Evolutionary conservation across 2,113 vertebrate genomes (phyloP).

Genomic region (Pyxicephalus adspersus): DNA sequence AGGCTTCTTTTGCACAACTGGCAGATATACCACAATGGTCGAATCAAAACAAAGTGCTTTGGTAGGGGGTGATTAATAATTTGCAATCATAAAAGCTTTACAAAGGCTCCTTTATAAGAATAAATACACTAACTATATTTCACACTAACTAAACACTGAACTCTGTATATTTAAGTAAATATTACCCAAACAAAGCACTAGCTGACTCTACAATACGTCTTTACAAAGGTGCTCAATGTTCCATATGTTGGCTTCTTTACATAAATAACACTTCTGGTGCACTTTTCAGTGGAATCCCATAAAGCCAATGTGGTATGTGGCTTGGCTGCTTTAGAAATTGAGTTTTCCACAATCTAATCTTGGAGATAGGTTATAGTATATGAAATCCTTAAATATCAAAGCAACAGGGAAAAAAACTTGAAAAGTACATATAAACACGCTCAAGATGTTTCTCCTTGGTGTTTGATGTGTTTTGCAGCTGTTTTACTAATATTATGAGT

Average conservation of each 20-base stretch:
- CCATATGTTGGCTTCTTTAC: not conserved
- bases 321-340: conserved; percentile 42
- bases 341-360: conserved; percentile 50
- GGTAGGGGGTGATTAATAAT: too few relatives aligned
- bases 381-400: conserved; percentile 52
- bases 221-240: conserved; percentile 19
- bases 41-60: too few relatives aligned
- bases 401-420: conserved; percentile 25
- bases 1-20: too few relatives aligned
- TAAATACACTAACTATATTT: too few relatives aligned
- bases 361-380: conserved; percentile 39
- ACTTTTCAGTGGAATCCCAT: conserved; percentile 48
- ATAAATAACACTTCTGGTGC: conserved; percentile 39
- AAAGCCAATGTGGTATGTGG: conserved; percentile 43
- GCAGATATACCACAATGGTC: too few relatives aligned
- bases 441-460: conserved; percentile 38
- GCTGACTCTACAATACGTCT: too few relatives aligned
- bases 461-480: conserved; percentile 45
- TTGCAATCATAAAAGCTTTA: too few relatives aligned
- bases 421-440: conserved; percentile 28
- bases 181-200: too few relatives aligned
- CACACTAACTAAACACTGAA: too few relatives aligned
- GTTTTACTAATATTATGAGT: conserved; percentile 45
- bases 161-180: too few relatives aligned
- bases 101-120: too few relatives aligned